Evolutionary conservation across 2,888 invertebrate species (phyloP), one percentile per base, ranked within the genome.

Genomic region (Aporophyla lueneburgensis): DNA sequence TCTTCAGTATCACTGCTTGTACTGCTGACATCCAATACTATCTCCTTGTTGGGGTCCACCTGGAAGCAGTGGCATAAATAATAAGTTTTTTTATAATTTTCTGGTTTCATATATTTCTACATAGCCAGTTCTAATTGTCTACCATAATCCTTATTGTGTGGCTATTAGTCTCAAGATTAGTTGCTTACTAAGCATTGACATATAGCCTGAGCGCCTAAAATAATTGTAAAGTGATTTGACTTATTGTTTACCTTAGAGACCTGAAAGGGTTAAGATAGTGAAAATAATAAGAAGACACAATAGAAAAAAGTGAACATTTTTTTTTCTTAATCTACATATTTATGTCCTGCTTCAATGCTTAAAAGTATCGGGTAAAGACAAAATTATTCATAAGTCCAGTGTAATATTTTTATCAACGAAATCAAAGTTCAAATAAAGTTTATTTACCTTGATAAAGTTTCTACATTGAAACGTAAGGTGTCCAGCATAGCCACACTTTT

Each of bases 391-490:
- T 16, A 53, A 16, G 1, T 40, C 2, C 10, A 16, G 9, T 9
- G 19, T 4, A n/a, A 53, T 27, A 43, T n/a, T n/a, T n/a, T n/a
- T n/a, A n/a, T 33, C 3, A 81, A 49, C 16, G 9, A 51, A 73
- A 62, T 9, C 19, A 4, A 54, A 67, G 51, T 49, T 49, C 6
- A 5, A 59, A 24, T 24, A 24, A 10, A 53, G n/a, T 33, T 46
- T 5, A 92, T 93, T 94, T 95, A 97, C 97, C 97, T 99, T 99
- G 76, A 99, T 98, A 93, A 99, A 99, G 94, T 99, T 99, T 88
- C 99, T 97, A 92, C 99, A 99, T 93, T 99, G 99, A 94, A 98
- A 99, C 21, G 99, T 99, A 89, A 99, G 97, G 94, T 99, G 99
- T 2, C 99, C 99, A 80, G 99, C 98, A 95, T 99, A 99, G 86